phyloP scores from a whole-genome alignment of 2,888 invertebrate genomes.

The Hermaeophaga mercurialis region DNA sequence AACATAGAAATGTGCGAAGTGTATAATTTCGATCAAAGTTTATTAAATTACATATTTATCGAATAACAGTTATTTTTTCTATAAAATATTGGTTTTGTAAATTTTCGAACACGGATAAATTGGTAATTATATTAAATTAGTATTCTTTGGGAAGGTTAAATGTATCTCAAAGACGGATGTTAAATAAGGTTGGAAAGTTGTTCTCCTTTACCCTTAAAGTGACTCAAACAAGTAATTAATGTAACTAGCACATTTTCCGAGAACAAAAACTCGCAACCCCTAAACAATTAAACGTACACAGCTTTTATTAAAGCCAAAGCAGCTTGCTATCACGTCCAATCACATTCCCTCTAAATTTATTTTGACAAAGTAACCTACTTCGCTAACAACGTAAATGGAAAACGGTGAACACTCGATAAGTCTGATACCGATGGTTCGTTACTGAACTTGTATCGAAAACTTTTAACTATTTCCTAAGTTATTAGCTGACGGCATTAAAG shows the following conservation, averaged over 20 bases:
- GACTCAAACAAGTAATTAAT: neutral
- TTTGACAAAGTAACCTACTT: slow-evolving; percentile 26
- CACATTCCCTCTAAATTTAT: slow-evolving; percentile 20
- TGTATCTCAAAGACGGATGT: too few relatives aligned
- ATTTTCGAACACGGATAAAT: too few relatives aligned
- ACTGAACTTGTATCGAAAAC: slow-evolving; percentile 16
- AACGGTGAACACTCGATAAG: slow-evolving; percentile 6
- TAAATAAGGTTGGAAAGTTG: too few relatives aligned
- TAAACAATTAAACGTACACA: slow-evolving; percentile 12
- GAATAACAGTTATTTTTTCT: too few relatives aligned
- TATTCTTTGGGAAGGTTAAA: too few relatives aligned
- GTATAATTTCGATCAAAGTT: too few relatives aligned
- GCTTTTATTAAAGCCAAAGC: slow-evolving; percentile 9
- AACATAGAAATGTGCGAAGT: too few relatives aligned
- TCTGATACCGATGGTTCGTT: slow-evolving; percentile 3
- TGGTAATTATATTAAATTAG: too few relatives aligned
- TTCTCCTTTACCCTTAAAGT: neutral
- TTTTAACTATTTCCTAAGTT: slow-evolving; percentile 23
- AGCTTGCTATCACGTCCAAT: slow-evolving; percentile 21
- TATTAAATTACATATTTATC: too few relatives aligned
- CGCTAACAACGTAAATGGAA: slow-evolving; percentile 22
- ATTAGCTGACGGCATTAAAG: slow-evolving; percentile 23
- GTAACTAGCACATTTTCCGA: slow-evolving; percentile 1
- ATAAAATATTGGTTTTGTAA: too few relatives aligned
- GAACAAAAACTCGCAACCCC: slow-evolving; percentile 9